Evolutionary conservation across 2,888 invertebrate genomes (phyloP), one percentile per base, ranked within the genome.

Genomic region (Pterostichus niger): DNA sequence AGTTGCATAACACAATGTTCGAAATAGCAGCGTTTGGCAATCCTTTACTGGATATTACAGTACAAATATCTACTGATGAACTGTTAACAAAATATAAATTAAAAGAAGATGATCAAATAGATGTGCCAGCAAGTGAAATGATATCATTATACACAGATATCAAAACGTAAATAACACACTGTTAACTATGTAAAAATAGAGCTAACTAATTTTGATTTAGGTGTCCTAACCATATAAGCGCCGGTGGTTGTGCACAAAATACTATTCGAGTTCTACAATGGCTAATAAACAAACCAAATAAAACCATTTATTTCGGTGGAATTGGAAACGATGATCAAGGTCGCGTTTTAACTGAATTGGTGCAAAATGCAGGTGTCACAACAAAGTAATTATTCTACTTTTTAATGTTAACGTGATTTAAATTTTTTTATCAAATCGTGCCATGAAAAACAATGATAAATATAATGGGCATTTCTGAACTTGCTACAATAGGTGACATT

Each of bases 211-310:
- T 24, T 71, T 61, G 13, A 46, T 82, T 77, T 84, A 89, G 89
- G 5, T 87, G 85, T 73, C 84, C 86, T 9, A 84, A 86, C 40
- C 84, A 86, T 46, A 84, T 85, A 59, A 87, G 86, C 49, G 86
- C 89, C 10, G 92, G 92, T 6, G 92, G 92, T 1, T 90, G 91
- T 33, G 90, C 90, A 9, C 89, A 92, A 84, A 92, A 92, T 86
- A 91, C 92, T 0, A 86, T 90, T 6, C 88, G 92, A 80, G 90
- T 92, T 71, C 87, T 92, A 44, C 85, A 89, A 82, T 91, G 91
- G 87, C 85, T 91, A 2, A 83, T 90, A 17, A 83, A 85, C 10
- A 84, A 86, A 75, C 83, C 86, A 40, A 85, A 86, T 54, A 84
- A 86, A 6, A 87, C 88, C 2, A 86, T 87, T 10, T 91, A 92